Evolutionary conservation across 2,888 invertebrate species (phyloP).

Genomic region (Neoaliturus tenellus): DNA sequence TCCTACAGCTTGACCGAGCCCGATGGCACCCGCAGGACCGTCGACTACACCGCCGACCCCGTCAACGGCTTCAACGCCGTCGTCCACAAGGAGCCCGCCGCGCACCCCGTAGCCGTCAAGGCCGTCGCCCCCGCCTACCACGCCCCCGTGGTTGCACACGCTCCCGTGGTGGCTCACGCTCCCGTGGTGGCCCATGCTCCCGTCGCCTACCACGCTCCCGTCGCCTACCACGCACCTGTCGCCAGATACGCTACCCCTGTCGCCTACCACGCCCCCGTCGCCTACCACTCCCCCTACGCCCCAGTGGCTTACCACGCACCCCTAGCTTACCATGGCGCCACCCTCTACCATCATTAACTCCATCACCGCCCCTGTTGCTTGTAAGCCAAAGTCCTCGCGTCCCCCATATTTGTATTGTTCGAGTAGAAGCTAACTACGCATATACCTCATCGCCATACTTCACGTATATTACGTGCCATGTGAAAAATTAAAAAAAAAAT

Average conservation of each 20-base stretch:
- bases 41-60: conserved; percentile 67
- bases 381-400: conserved; percentile 37
- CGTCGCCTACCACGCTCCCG: conserved; percentile 67
- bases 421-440: not conserved
- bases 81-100: conserved; percentile 61
- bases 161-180: conserved; percentile 58
- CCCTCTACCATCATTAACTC: conserved; percentile 6
- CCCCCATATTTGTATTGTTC: not conserved
- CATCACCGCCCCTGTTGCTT: not conserved
- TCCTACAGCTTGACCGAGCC: conserved; percentile 66
- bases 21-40: conserved; percentile 64
- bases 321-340: conserved; percentile 54
- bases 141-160: conserved; percentile 68
- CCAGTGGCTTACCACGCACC: conserved; percentile 56
- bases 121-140: conserved; percentile 71
- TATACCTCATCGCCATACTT: conserved; percentile 37
- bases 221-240: conserved; percentile 62
- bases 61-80: conserved; percentile 67
- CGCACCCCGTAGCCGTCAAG: conserved; percentile 63
- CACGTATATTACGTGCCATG: conserved; percentile 52
- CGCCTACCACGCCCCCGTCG: conserved; percentile 54
- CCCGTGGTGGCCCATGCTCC: conserved; percentile 69
- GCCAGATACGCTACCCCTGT: conserved; percentile 57
- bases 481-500: conserved; percentile 36
- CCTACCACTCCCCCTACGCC: conserved; percentile 58